These are phyloP conservation scores for Zaprionus nigranus DNA, from an alignment of 1,140 invertebrate species.

Conservation along the genomic window DNA sequence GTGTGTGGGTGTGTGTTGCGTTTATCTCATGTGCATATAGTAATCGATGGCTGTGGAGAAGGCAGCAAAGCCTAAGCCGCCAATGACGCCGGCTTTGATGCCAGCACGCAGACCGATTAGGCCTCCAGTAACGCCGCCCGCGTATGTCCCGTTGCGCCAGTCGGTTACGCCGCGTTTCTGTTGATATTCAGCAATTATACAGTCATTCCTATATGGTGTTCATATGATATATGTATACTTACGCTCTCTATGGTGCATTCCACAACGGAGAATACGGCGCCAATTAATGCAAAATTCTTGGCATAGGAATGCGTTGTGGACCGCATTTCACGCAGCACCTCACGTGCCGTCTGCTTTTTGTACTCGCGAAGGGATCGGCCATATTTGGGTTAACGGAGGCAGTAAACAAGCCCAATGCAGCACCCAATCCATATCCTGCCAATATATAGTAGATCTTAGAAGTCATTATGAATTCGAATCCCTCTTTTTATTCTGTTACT, in stretches of 20 bases:
- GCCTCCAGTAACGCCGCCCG: conserved; percentile 96
- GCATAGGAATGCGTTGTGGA: conserved; percentile 95
- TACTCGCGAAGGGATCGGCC: conserved; percentile 87
- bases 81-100: conserved; percentile 95
- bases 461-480: not conserved
- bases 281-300: conserved; percentile 98
- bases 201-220: not conserved
- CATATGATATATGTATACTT: conserved; percentile 64
- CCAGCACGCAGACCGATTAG: conserved; percentile 98
- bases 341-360: conserved; percentile 93
- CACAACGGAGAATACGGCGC: conserved; percentile 95
- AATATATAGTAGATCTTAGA: conserved; percentile 33
- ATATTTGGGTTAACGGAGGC: conserved; percentile 97
- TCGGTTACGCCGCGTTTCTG: conserved; percentile 96
- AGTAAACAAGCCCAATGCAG: conserved; percentile 96
- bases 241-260: conserved; percentile 97
- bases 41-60: conserved; percentile 98
- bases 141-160: conserved; percentile 98
- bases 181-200: conserved; percentile 7
- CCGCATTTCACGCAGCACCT: conserved; percentile 97
- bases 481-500: conserved; percentile 51
- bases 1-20: not conserved
- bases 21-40: conserved; percentile 89
- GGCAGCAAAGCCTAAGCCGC: conserved; percentile 97
- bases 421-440: conserved; percentile 96